phyloP scores from a whole-genome alignment of 1,140 invertebrate genomes.

The Coenobita brevimanus region DNA sequence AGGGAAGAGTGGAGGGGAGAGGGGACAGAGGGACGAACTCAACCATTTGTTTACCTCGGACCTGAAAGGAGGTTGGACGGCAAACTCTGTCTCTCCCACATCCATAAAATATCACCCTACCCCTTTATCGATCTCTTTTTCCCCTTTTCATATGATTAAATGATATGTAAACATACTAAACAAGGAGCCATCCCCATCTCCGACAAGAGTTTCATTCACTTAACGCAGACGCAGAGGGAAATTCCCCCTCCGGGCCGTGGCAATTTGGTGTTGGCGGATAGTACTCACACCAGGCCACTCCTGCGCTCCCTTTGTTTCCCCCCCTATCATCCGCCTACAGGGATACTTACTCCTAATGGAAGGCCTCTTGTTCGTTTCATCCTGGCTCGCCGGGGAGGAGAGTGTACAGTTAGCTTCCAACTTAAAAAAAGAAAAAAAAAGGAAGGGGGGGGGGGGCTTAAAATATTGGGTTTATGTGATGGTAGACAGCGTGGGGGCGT shows the following conservation, averaged over 20 bases:
- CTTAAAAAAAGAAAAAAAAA: no score
- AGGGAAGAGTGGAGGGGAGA: not conserved
- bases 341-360: constrained; percentile 14
- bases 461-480: no score
- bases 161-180: not conserved
- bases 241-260: not conserved
- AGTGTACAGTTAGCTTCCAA: not conserved
- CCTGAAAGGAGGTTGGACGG: not conserved
- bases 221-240: constrained; percentile 44
- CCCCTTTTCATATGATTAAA: no score
- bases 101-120: no score
- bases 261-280: constrained; percentile 23
- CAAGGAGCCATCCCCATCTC: not conserved
- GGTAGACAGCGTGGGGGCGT: no score
- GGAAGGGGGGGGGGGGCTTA: no score
- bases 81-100: no score
- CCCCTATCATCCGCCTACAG: not conserved
- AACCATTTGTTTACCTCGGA: constrained; percentile 23
- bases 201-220: constrained; percentile 30
- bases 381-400: not conserved
- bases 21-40: not conserved
- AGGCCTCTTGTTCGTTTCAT: not conserved
- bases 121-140: no score
- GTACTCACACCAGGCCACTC: not conserved
- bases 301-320: not conserved